Evolutionary conservation across 2,888 invertebrate species (phyloP), one percentile per base, ranked within the genome.

Genomic region (Callimorpha dominula): DNA sequence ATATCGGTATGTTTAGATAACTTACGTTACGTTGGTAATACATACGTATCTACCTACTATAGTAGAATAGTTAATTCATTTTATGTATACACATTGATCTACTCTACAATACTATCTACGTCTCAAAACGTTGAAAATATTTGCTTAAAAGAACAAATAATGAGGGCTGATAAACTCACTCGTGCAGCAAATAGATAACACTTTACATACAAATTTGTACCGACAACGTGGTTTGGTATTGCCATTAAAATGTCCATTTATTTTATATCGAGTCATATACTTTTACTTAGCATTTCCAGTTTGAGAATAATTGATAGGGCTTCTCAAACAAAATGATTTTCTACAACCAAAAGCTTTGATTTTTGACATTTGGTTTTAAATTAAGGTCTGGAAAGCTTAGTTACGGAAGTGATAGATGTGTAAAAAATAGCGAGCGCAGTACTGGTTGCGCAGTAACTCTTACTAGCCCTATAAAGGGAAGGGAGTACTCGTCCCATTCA

Each of bases 361-460:
- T 31, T 68, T 60, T 63, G 1, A 40, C 40, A 62, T 49, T 31
- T 14, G 40, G 63, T 11, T 31, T 50, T 52, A n/a, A 54, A 46
- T 64, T 52, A 17, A 65, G 20, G 54, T 68, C 46, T 68, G 40
- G 20, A 65, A 72, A 72, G 43, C 42, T 60, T 17, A 74, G 67
- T 79, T 76, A 75, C 78, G 85, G 85, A 81, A 83, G 81, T 82
- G 79, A 40, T 78, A 73, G 68, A 83, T 85, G 85, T 85, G 84
- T 79, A 77, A 74, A 78, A 81, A 77, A 81, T 80, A 79, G 77
- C 78, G 79, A 89, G 94, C 94, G 94, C 95, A 92, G 91, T 85
- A 76, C 85, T 87, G 90, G 88, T 84, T 95, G 95, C 95, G 95
- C 95, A 94, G 94, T 87, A 91, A 86, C 88, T 83, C 82, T 83